Conservation (phyloP, 2,113 vertebrate species). For the Chionomys nivalis region DNA sequence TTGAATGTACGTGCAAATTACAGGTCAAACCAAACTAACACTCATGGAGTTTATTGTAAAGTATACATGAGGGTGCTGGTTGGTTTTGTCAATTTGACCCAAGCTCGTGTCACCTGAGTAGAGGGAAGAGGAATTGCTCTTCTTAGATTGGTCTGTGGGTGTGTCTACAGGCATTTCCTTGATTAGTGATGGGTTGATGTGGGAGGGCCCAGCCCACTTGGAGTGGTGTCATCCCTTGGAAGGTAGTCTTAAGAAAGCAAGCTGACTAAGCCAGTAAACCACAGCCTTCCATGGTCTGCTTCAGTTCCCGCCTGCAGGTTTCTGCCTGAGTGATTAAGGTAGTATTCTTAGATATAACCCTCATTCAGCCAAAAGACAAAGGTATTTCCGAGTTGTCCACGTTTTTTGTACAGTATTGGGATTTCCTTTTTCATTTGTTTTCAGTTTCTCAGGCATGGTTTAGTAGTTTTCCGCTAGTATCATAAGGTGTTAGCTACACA, state of each 20-base stretch:
- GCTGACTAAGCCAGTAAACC: background rate
- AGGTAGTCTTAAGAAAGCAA: background rate
- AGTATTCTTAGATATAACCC: background rate
- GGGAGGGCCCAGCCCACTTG: background rate
- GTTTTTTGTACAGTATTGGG: background rate
- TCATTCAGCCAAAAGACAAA: constrained; percentile 12
- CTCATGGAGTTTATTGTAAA: background rate
- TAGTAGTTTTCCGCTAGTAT: background rate
- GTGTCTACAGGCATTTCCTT: background rate
- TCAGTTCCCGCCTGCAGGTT: too few species aligned
- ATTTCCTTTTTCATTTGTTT: background rate
- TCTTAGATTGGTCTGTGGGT: background rate
- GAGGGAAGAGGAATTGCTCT: background rate
- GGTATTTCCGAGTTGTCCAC: background rate
- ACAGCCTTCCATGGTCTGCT: background rate
- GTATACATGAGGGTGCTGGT: background rate
- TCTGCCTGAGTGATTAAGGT: background rate
- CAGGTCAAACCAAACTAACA: background rate
- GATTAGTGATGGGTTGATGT: background rate
- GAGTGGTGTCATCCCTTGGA: background rate
- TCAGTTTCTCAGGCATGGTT: background rate
- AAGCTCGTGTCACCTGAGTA: background rate
- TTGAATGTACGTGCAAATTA: background rate
- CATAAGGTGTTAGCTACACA: background rate
- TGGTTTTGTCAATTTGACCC: background rate